A percentile compares a stretch with the other conserved stretches of the same genome.
phyloP scores from a whole-genome alignment of 37 sponge, comb jelly and placozoan genomes.

The Petrosia ficiformis region DNA sequence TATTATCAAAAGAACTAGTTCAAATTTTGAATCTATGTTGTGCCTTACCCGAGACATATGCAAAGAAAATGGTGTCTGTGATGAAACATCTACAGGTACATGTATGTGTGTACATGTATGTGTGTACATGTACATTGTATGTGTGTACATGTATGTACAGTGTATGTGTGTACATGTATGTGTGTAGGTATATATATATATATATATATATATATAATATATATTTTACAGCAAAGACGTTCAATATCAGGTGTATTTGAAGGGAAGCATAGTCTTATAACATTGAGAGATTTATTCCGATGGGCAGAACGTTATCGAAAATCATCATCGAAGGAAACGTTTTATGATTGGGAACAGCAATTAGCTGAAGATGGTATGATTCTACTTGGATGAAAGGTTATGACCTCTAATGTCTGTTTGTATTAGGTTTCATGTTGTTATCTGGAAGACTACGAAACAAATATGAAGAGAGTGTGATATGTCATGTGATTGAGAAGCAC shows the following conservation, averaged over 20 bases:
- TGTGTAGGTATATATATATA: too few species aligned
- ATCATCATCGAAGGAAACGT: conserved; percentile 19
- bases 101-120: neutral
- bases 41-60: conserved; percentile 82
- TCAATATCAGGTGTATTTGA: conserved; percentile 88
- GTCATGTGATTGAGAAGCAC: conserved; percentile 71
- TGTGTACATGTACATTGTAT: conserved; percentile 8
- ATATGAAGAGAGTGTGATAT: conserved; percentile 66
- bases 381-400: neutral
- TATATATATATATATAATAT: neutral
- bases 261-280: conserved; percentile 96
- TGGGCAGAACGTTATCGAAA: conserved; percentile 94
- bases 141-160: too few species aligned
- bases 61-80: conserved; percentile 84
- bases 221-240: conserved; percentile 42
- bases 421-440: conserved; percentile 85
- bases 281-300: conserved; percentile 92
- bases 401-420: neutral
- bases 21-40: conserved; percentile 77
- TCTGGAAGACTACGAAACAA: conserved; percentile 75
- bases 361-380: conserved; percentile 94
- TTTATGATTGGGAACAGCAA: conserved; percentile 96
- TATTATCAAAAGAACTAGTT: conserved; percentile 80
- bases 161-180: too few species aligned
- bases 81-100: conserved; percentile 89